These are phyloP conservation scores for Druon quercuslanigerum DNA, from an alignment of 1,140 invertebrate species.

Conservation along the genomic window DNA sequence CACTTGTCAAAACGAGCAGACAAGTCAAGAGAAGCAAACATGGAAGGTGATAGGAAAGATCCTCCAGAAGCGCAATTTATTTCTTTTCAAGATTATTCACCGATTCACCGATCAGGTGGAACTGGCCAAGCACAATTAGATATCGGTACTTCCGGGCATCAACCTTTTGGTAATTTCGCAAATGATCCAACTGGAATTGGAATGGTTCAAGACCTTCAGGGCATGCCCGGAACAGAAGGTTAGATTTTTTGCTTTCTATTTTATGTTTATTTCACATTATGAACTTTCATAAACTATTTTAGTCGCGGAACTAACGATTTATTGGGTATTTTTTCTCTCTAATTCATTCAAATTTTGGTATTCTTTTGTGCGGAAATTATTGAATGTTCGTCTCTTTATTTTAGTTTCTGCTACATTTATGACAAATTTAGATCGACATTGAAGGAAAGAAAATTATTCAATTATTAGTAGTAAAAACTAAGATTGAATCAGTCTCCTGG, in stretches of 20 bases:
- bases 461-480: too few relatives aligned
- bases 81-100: slow-evolving; percentile 68
- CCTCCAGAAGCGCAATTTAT: slow-evolving; percentile 63
- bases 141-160: slow-evolving; percentile 62
- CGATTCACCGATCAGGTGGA: slow-evolving; percentile 52
- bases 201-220: slow-evolving; percentile 63
- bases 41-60: slow-evolving; percentile 44
- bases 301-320: too few relatives aligned
- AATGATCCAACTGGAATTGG: slow-evolving; percentile 55
- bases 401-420: too few relatives aligned
- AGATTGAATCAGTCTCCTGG: too few relatives aligned
- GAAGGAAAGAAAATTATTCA: too few relatives aligned
- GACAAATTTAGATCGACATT: too few relatives aligned
- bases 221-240: slow-evolving; percentile 54
- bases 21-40: not conserved
- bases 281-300: not conserved
- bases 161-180: slow-evolving; percentile 58
- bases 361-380: too few relatives aligned
- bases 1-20: not conserved
- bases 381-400: too few relatives aligned
- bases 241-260: slow-evolving; percentile 18
- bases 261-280: not conserved
- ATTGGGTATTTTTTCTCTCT: too few relatives aligned
- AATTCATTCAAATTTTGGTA: too few relatives aligned
- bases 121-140: slow-evolving; percentile 62